Percentiles rank a stretch among this genome's conserved stretches.
phyloP scores from a whole-genome alignment of 2,888 invertebrate species.

The Scaptomyza cyrtandrae region DNA sequence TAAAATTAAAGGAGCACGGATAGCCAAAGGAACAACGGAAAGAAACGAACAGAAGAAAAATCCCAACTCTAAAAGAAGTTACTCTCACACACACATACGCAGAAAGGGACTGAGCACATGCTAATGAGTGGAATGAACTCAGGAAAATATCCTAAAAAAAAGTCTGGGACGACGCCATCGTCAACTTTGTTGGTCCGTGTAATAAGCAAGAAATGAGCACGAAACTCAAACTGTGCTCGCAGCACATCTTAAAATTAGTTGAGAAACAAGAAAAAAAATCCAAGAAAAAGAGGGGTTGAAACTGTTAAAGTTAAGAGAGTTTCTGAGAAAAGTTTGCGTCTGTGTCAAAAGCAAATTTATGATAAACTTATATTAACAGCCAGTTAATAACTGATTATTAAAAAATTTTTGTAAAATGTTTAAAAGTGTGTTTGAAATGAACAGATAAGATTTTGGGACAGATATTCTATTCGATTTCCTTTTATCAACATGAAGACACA shows the following conservation, averaged over 20 bases:
- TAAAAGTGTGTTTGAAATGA: not conserved
- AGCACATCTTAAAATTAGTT: constrained; percentile 59
- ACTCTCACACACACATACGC: constrained; percentile 1
- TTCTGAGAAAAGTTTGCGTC: constrained; percentile 11
- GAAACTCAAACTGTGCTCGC: constrained; percentile 6
- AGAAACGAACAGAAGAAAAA: constrained; percentile 20
- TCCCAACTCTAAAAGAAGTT: constrained; percentile 17
- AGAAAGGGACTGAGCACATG: constrained; percentile 38
- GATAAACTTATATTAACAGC: constrained; percentile 19
- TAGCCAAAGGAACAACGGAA: constrained; percentile 2
- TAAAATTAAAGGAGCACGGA: constrained; percentile 72
- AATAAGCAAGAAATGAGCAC: constrained; percentile 26
- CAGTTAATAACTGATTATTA: constrained; percentile 22
- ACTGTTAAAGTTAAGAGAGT: constrained; percentile 20
- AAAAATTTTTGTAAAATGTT: not conserved
- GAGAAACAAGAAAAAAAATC: constrained; percentile 4
- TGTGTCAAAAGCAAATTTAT: not conserved
- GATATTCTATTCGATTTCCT: not conserved
- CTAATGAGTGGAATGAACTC: constrained; percentile 80
- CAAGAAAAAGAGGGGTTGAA: constrained; percentile 49
- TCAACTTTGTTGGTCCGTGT: constrained; percentile 27
- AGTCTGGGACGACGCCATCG: constrained; percentile 39
- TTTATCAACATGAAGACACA: not conserved
- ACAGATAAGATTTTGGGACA: not conserved
- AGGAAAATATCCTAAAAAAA: constrained; percentile 37